phyloP scores from a whole-genome alignment of 2,797 vertebrate species.

The Propithecus perrieri region DNA sequence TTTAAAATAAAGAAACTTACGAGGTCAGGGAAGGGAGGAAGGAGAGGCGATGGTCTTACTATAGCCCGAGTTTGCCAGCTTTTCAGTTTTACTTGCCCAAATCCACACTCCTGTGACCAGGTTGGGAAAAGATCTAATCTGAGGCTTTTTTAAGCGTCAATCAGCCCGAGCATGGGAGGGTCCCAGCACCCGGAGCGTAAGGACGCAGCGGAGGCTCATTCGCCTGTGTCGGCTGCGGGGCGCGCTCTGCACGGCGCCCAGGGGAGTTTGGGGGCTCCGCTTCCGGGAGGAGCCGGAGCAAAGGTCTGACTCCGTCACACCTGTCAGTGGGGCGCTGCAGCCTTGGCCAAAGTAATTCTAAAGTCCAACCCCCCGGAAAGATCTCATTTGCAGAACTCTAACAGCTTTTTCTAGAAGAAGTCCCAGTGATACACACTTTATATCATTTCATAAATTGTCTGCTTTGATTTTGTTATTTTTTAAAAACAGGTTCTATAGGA shows the following conservation, averaged over 20 bases:
- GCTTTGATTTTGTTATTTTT: background rate
- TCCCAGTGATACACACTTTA: background rate
- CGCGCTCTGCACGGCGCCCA: no score
- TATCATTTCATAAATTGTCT: background rate
- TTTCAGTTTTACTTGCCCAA: background rate
- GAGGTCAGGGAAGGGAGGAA: background rate
- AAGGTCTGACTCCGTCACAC: background rate
- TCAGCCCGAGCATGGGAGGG: background rate
- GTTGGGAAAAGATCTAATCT: background rate
- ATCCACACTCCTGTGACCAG: background rate
- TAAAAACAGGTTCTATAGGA: background rate
- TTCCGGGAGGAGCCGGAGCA: accelerated
- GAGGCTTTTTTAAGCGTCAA: background rate
- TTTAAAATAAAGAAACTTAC: background rate
- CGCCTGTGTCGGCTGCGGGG: accelerated
- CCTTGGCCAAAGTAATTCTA: background rate
- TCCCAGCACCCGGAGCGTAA: no score
- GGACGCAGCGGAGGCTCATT: accelerated
- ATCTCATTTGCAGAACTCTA: background rate
- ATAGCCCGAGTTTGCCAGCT: background rate
- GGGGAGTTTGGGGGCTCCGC: background rate
- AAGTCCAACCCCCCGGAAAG: background rate
- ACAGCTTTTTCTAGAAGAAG: background rate
- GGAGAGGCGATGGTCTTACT: background rate
- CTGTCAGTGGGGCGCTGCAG: background rate